These are phyloP conservation scores for Pluvianellus socialis DNA, from an alignment of 2,113 vertebrate species.

Conservation along the genomic window DNA sequence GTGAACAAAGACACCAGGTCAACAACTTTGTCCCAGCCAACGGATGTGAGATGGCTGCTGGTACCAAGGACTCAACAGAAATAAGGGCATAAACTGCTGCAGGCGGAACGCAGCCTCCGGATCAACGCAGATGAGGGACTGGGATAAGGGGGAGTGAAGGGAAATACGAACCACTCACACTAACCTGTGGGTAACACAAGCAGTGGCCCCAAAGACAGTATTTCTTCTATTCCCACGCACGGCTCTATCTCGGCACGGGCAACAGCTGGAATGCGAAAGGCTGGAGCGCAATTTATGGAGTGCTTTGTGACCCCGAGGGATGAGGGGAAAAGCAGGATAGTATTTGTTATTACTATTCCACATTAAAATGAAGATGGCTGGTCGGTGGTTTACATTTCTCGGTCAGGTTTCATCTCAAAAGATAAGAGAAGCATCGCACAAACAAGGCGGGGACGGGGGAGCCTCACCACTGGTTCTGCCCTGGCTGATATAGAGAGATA, in stretches of 20 bases:
- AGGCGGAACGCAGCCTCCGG: neutral
- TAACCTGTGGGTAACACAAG: conserved; percentile 22
- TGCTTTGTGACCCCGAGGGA: neutral
- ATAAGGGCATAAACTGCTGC: neutral
- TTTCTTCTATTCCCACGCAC: conserved; percentile 4
- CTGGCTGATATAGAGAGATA: neutral
- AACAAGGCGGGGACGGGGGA: neutral
- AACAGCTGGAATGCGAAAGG: conserved; percentile 18
- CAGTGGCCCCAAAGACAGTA: neutral
- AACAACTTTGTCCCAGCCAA: neutral
- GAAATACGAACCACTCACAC: neutral
- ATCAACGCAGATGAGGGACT: neutral
- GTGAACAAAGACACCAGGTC: neutral
- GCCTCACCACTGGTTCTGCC: neutral
- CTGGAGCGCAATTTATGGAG: conserved; percentile 46
- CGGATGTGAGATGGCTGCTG: fast-evolving
- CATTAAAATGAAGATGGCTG: neutral
- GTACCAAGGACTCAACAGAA: neutral
- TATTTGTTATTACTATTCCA: conserved; percentile 1
- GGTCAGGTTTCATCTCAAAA: conserved; percentile 1
- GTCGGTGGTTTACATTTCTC: neutral
- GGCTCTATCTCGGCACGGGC: neutral
- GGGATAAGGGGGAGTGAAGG: neutral
- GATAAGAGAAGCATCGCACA: neutral
- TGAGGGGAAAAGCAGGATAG: neutral